Evolutionary conservation across 1,140 invertebrate genomes (phyloP).

Genomic region (Coptotermes formosanus): DNA sequence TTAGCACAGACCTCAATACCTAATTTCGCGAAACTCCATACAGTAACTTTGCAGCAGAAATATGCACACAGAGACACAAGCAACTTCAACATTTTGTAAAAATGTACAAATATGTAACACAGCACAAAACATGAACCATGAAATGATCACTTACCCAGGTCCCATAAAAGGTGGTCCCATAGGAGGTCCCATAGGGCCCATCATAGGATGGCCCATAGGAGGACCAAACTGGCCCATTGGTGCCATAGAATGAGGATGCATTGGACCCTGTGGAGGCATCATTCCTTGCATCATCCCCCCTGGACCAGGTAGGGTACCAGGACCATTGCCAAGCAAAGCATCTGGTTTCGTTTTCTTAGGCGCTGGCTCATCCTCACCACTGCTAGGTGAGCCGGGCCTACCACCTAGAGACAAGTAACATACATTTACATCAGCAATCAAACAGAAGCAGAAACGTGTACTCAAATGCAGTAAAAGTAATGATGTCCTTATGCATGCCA

Average conservation of each 20-base stretch:
- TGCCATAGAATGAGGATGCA: slow-evolving; percentile 50
- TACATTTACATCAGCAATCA: no score
- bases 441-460: no score
- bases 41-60: no score
- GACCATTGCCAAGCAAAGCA: slow-evolving; percentile 56
- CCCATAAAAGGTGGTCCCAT: slow-evolving; percentile 69
- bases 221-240: slow-evolving; percentile 57
- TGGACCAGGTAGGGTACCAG: slow-evolving; percentile 43
- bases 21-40: no score
- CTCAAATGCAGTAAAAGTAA: no score
- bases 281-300: slow-evolving; percentile 55
- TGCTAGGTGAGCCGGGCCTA: slow-evolving; percentile 54
- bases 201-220: slow-evolving; percentile 62
- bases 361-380: slow-evolving; percentile 70
- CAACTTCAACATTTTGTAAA: background rate
- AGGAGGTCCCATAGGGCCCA: slow-evolving; percentile 61
- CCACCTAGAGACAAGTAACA: slow-evolving; percentile 40
- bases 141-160: slow-evolving; percentile 55
- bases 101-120: background rate
- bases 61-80: no score
- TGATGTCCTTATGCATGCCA: no score
- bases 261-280: slow-evolving; percentile 51
- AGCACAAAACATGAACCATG: background rate
- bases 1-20: no score
- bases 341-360: slow-evolving; percentile 69